Evolutionary conservation across 2,888 invertebrate genomes (phyloP).

Genomic region (Halocaridina rubra): DNA sequence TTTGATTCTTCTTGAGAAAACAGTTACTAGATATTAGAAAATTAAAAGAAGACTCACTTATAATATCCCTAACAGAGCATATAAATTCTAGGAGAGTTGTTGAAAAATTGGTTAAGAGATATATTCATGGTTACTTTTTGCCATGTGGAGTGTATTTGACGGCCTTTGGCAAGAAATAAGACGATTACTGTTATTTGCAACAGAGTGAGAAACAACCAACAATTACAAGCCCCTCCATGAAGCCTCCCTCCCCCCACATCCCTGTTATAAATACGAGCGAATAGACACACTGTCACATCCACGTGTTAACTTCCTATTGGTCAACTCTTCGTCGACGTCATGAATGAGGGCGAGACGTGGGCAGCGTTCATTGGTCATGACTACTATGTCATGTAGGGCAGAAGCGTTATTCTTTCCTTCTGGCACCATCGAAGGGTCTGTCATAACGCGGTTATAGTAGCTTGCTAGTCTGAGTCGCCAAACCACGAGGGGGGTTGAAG

Average conservation of each 20-base stretch:
- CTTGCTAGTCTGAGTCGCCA: not conserved
- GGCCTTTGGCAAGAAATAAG: not conserved
- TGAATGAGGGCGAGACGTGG: not conserved
- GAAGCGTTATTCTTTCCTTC: not conserved
- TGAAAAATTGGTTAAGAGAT: not conserved
- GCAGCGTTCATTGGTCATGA: not conserved
- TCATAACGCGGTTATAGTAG: not conserved
- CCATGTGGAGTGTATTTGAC: not conserved
- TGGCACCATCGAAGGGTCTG: not conserved
- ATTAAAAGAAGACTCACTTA: too few relatives aligned
- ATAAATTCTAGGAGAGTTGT: too few relatives aligned
- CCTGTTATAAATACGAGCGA: too few relatives aligned
- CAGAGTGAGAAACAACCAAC: not conserved
- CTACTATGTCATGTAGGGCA: not conserved
- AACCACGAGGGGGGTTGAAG: not conserved
- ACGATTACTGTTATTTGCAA: not conserved
- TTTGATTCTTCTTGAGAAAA: too few relatives aligned
- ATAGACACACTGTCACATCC: too few relatives aligned
- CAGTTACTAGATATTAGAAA: too few relatives aligned
- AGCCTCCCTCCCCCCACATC: too few relatives aligned
- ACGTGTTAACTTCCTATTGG: too few relatives aligned
- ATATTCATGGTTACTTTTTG: not conserved
- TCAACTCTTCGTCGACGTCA: not conserved
- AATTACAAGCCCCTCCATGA: not conserved
- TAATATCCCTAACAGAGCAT: too few relatives aligned